Evolutionary conservation across 2,113 vertebrate genomes (phyloP).

Genomic region (Austrofundulus limnaeus): DNA sequence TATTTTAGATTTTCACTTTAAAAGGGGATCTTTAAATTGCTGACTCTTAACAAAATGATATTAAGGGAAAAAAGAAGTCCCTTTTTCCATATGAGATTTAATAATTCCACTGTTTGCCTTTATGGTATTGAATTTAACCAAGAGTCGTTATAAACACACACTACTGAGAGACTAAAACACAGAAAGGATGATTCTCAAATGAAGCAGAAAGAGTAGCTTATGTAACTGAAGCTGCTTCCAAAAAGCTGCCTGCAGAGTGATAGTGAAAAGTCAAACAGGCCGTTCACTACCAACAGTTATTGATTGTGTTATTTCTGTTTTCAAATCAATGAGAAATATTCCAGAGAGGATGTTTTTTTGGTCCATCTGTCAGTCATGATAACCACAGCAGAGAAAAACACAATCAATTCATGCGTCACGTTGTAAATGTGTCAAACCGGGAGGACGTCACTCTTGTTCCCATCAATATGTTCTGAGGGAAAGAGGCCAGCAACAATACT

Average conservation of each 20-base stretch:
- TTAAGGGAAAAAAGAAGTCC: not conserved
- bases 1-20: not conserved
- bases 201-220: slow-evolving; percentile 21
- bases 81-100: not conserved
- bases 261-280: slow-evolving; percentile 52
- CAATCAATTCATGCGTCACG: not conserved
- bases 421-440: slow-evolving; percentile 2
- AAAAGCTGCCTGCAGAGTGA: slow-evolving; percentile 19
- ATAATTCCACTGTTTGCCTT: not conserved
- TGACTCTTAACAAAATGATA: not conserved
- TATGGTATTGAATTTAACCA: not conserved
- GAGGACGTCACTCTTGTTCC: not conserved
- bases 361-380: slow-evolving; percentile 19
- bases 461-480: slow-evolving; percentile 7
- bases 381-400: slow-evolving; percentile 4
- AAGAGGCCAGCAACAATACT: not conserved
- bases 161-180: not conserved
- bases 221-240: slow-evolving; percentile 22
- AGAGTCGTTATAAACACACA: not conserved
- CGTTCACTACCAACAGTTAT: slow-evolving; percentile 36
- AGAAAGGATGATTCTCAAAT: slow-evolving; percentile 8
- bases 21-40: not conserved
- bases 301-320: slow-evolving; percentile 48
- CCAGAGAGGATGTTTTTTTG: slow-evolving; percentile 20
- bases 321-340: slow-evolving; percentile 44